Evolutionary conservation across 2,797 vertebrate genomes (phyloP), one percentile per base, ranked within the genome.

Genomic region (Pseudochirops corinnae): DNA sequence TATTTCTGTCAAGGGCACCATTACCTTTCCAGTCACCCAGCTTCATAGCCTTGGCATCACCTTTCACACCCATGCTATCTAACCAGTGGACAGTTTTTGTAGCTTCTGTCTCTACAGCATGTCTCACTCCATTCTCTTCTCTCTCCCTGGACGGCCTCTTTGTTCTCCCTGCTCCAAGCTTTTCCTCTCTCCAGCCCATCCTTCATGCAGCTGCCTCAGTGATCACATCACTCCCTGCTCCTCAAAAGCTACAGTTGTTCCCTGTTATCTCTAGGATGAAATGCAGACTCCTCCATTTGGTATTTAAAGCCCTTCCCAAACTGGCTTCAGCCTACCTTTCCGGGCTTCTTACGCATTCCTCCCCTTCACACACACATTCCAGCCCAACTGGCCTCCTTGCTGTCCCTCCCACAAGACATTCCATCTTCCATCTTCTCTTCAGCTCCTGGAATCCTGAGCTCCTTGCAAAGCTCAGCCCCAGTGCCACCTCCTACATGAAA

Each of bases 371-470:
- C n/a, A 46, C 60, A 9, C 39, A 87, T 87, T 46, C 74, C 74
- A 87, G 74, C 74, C 74, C 74, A 87, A 46, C 74, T 87, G 67
- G 74, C 74, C 74, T 87, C 39, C 39, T 87, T 26, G 74, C 74
- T 87, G 74, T 50, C 74, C 74, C 74, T 50, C 74, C 74, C 74
- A 87, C 74, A 87, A 50, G 74, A 87, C 74, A 87, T 87, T 50
- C 74, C 74, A 50, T 26, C 39, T 87, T 26, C 74, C 7, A 50
- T 87, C 74, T 46, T 39, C 39, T 82, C 74, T 46, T 82, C 74
- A 26, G 46, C 74, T 50, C 74, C 39, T 87, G 39, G 39, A 82
- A 82, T 87, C 74, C 74, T 12, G 21, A 50, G 39, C 74, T 87
- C 21, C 39, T 82, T 46, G n/a, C 74, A 82, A 46, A 82, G 74